A percentile compares a stretch with the other conserved stretches of the same genome.
phyloP scores from a whole-genome alignment of 2,888 invertebrate genomes.

The Masnerella sp. region DNA sequence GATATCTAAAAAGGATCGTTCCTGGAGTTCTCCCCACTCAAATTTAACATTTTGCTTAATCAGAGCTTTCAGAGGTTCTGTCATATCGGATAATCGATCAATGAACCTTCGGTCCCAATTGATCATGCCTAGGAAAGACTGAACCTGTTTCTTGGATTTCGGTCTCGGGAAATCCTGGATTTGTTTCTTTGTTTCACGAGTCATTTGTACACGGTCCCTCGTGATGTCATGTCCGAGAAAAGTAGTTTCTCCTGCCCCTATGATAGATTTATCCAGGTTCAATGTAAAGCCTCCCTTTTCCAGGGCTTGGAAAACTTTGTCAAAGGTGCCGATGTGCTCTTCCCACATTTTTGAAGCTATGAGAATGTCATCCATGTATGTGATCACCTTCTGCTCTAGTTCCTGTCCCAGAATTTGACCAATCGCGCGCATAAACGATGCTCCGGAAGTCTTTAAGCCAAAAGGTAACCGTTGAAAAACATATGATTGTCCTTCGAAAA shows the following conservation, averaged over 20 bases:
- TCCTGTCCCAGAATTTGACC: not conserved
- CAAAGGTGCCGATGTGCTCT: not conserved
- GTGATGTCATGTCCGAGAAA: not conserved
- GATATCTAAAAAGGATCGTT: not conserved
- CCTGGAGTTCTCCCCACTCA: not conserved
- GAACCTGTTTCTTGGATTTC: not conserved
- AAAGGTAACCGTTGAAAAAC: conserved; percentile 1
- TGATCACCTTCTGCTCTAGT: not conserved
- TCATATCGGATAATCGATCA: not conserved
- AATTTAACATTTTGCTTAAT: not conserved
- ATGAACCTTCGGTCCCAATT: not conserved
- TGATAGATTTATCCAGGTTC: not conserved
- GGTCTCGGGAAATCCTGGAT: not conserved
- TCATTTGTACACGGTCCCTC: not conserved
- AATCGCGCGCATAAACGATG: not conserved
- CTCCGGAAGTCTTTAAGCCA: conserved; percentile 1
- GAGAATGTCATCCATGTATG: conserved; percentile 7
- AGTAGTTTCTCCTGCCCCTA: not conserved
- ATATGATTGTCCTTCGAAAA: conserved; percentile 6
- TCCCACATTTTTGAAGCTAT: not conserved
- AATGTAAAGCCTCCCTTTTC: not conserved
- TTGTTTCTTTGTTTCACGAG: no score
- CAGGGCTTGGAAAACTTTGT: not conserved
- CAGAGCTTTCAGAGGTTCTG: not conserved
- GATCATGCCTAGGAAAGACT: no score